Conservation (phyloP, 2,797 vertebrate genomes). For the Argya squamiceps region DNA sequence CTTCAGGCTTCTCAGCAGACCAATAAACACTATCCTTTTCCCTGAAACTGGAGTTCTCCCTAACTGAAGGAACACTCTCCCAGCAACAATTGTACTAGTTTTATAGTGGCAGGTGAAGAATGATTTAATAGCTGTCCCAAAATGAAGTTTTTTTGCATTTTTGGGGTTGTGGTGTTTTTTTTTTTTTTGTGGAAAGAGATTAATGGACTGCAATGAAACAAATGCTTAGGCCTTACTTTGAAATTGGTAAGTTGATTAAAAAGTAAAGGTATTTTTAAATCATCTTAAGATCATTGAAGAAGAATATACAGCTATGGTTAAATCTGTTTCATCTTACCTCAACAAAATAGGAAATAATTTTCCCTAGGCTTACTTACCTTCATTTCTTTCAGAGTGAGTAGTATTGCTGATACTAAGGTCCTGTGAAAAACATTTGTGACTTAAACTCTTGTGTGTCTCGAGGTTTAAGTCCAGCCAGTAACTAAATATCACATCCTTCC, state of each 20-base stretch:
- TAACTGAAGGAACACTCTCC: not conserved
- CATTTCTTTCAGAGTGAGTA: not conserved
- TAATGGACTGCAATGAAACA: not conserved
- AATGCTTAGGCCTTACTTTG: not conserved
- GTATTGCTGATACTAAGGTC: not conserved
- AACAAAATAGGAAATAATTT: not conserved
- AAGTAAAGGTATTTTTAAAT: not conserved
- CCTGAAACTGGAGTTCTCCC: not conserved
- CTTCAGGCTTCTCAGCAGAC: not conserved
- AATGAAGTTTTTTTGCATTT: not conserved
- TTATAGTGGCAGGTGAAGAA: not conserved
- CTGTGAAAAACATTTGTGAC: not conserved
- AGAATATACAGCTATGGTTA: not conserved
- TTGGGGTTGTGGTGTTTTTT: too few species aligned
- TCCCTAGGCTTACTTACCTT: not conserved
- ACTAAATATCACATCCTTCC: not conserved
- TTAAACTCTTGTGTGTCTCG: rapidly evolving
- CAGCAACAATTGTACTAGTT: not conserved
- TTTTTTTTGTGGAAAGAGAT: not conserved
- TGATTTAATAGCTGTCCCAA: not conserved
- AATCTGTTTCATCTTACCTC: not conserved
- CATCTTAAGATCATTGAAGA: not conserved
- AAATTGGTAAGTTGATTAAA: not conserved
- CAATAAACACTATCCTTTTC: not conserved
- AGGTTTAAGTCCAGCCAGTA: not conserved